Evolutionary conservation across 2,888 invertebrate genomes (phyloP).

Genomic region (Ariolimax columbianus): DNA sequence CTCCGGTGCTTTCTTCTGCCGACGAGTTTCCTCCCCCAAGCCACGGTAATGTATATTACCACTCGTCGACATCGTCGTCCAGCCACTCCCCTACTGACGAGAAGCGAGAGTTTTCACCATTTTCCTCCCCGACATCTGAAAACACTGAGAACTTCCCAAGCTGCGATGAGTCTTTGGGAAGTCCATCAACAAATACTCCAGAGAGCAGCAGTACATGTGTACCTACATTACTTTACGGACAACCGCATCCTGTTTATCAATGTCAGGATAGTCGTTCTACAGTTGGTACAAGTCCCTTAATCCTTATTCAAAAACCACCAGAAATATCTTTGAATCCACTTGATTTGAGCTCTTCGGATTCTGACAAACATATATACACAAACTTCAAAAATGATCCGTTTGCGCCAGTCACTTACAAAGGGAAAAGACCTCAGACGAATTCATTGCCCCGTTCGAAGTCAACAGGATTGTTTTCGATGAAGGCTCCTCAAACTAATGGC

Average conservation of each 20-base stretch:
- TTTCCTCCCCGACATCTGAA: constrained; percentile 33
- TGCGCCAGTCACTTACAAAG: neutral
- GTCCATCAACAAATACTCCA: neutral
- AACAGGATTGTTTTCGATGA: neutral
- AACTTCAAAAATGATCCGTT: neutral
- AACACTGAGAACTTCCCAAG: constrained; percentile 31
- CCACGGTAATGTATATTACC: neutral
- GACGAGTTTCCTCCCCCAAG: neutral
- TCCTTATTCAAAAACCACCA: constrained; percentile 15
- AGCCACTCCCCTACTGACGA: constrained; percentile 19
- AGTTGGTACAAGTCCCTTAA: neutral
- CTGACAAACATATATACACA: neutral
- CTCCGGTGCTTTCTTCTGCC: neutral
- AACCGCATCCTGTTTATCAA: neutral
- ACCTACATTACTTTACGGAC: neutral
- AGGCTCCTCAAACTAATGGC: neutral
- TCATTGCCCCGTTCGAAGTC: neutral
- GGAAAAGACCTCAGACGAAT: neutral
- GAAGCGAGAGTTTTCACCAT: constrained; percentile 24
- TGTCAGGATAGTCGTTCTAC: neutral
- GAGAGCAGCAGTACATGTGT: neutral
- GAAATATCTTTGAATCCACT: neutral
- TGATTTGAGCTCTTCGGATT: neutral
- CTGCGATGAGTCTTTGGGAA: constrained; percentile 1
- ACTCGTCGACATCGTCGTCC: constrained; percentile 32